phyloP scores from a whole-genome alignment of 2,888 invertebrate genomes.

The Autographa pulchrina region DNA sequence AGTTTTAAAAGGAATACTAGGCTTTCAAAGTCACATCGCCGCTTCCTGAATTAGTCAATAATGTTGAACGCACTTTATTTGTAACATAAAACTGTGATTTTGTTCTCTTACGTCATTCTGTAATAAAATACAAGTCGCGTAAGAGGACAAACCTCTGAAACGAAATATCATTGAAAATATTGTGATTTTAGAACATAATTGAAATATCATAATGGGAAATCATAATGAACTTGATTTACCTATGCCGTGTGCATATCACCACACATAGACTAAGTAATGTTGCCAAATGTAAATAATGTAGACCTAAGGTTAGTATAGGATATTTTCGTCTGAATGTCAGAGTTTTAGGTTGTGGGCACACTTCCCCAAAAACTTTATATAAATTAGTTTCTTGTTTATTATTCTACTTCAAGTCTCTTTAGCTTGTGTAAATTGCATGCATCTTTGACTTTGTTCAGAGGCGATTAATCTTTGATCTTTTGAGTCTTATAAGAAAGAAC shows the following conservation, averaged over 20 bases:
- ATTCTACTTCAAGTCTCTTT: conserved; percentile 18
- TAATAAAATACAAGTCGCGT: conserved; percentile 29
- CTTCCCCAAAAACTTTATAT: conserved; percentile 26
- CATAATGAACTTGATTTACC: conserved; percentile 75
- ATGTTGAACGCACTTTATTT: conserved; percentile 51
- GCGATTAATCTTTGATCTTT: background rate
- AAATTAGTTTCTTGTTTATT: background rate
- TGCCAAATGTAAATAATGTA: conserved; percentile 87
- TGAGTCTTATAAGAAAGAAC: background rate
- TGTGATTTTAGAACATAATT: conserved; percentile 80
- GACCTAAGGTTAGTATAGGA: conserved; percentile 56
- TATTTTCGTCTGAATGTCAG: conserved; percentile 76
- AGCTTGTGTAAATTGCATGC: conserved; percentile 49
- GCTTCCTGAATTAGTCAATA: conserved; percentile 30
- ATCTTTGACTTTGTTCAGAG: conserved; percentile 13
- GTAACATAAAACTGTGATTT: conserved; percentile 53
- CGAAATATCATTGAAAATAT: conserved; percentile 79
- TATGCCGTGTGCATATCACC: conserved; percentile 85
- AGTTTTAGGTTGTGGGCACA: conserved; percentile 77
- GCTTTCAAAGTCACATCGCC: conserved; percentile 11
- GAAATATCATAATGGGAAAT: conserved; percentile 80
- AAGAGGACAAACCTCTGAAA: conserved; percentile 53
- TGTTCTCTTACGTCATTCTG: conserved; percentile 45
- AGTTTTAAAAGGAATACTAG: conserved; percentile 25
- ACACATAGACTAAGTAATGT: conserved; percentile 84